Base-by-base conservation (phyloP, 2,888 invertebrate genomes). In the Zaprionus lineosus region DNA sequence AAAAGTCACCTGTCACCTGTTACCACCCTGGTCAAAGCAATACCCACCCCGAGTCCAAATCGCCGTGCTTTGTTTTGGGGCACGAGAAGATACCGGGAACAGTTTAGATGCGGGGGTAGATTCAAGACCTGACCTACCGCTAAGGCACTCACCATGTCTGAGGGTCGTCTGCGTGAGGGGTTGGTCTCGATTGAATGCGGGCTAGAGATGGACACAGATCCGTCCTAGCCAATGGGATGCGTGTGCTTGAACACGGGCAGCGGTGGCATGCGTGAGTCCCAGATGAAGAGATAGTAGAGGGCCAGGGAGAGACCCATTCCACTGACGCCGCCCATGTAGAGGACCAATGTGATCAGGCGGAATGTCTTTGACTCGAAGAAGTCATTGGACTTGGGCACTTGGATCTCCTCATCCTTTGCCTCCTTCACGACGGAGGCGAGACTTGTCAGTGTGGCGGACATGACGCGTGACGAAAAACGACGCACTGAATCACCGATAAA, bases 211-310 rank as follows among this genome's bases (percentile, higher is more conserved):
- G 19, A 19, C 19, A 3, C 5, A 19, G 19, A 5, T 3, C 19
- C 19, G 19, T 5, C 7, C 46, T 89, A 89, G 55, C 89, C 89
- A 60, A 86, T 74, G 40, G 88, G 89, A 74, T 87, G 87, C 50
- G 87, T 77, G 19, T 86, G 88, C 74, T 88, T 89, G 55, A 87
- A 86, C 29, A 87, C 79, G 36, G 89, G 89, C 55, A 89, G 52
- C 6, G 89, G 86, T 24, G 89, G 89, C 89, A 89, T 89, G 16
- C 85, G 79, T 1, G 89, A 89, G 34, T 89, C 89, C 89, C 89
- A 89, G 19, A 89, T 85, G 59, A 89, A 89, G 1, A 89, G 59
- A 67, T 89, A 87, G 52, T 89, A 89, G 52, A 88, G 75, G 18
- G 89, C 89, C 55, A 89, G 56, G 1, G 88, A 78, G 59, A 89